These are phyloP conservation scores for Druon quercuslanigerum DNA, from an alignment of 1,140 invertebrate genomes.

Conservation along the genomic window DNA sequence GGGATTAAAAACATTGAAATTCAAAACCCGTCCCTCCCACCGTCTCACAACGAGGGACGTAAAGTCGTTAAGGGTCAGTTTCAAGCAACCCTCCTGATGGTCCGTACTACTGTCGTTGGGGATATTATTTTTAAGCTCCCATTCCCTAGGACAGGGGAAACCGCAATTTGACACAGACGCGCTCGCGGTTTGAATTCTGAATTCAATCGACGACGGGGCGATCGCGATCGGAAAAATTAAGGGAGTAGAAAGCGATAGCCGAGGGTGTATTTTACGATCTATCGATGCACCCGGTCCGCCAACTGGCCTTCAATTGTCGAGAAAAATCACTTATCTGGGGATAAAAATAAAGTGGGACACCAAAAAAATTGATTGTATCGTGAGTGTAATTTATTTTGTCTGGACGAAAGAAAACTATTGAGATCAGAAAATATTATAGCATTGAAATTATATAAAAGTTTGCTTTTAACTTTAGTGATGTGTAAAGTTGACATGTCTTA, in stretches of 20 bases:
- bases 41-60: constrained; percentile 59
- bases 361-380: no score
- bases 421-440: no score
- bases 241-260: constrained; percentile 50
- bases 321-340: neutral
- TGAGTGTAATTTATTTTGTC: no score
- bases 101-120: constrained; percentile 50
- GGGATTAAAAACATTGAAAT: constrained; percentile 77
- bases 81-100: constrained; percentile 55
- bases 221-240: constrained; percentile 64
- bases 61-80: constrained; percentile 77
- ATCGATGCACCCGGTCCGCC: constrained; percentile 31
- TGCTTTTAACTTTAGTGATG: no score
- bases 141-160: constrained; percentile 48
- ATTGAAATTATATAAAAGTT: no score
- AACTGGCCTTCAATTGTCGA: constrained; percentile 3
- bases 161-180: constrained; percentile 73
- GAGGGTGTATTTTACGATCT: constrained; percentile 32
- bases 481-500: no score
- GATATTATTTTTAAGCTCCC: constrained; percentile 73
- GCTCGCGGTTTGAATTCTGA: constrained; percentile 68
- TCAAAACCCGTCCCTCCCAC: constrained; percentile 72
- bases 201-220: constrained; percentile 68
- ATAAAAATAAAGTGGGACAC: no score
- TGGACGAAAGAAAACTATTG: no score